Percentiles rank a stretch among this genome's conserved stretches.
Conservation (phyloP, 2,888 invertebrate species). For the Hofmannophila pseudospretella region DNA sequence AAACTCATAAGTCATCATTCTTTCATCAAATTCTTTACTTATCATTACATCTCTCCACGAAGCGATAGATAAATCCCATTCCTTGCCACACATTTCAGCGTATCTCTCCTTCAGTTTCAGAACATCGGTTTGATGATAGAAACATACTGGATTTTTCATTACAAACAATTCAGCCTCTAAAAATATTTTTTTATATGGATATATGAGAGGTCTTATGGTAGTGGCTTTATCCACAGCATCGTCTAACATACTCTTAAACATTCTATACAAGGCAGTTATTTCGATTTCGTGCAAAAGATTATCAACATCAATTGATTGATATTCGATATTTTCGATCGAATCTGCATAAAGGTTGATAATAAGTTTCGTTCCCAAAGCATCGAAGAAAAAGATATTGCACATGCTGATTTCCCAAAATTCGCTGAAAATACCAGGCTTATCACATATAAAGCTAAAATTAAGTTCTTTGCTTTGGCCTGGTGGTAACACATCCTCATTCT, state of each 20-base stretch:
- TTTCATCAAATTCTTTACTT: slow-evolving; percentile 47
- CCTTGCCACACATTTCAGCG: slow-evolving; percentile 37
- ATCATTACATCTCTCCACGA: slow-evolving; percentile 59
- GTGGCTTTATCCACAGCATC: slow-evolving; percentile 36
- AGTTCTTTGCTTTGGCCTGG: slow-evolving; percentile 68
- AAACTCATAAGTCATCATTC: slow-evolving; percentile 51
- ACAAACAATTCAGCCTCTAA: slow-evolving; percentile 59
- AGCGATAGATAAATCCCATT: slow-evolving; percentile 55
- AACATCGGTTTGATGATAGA: slow-evolving; percentile 65
- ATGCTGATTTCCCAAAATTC: slow-evolving; percentile 73
- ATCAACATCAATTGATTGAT: slow-evolving; percentile 23
- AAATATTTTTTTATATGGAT: slow-evolving; percentile 54
- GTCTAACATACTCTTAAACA: slow-evolving; percentile 32
- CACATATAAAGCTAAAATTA: slow-evolving; percentile 65
- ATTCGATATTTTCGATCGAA: slow-evolving; percentile 38
- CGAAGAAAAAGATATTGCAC: slow-evolving; percentile 56
- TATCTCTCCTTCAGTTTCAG: slow-evolving; percentile 44
- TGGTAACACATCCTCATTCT: slow-evolving; percentile 69
- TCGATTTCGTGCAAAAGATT: slow-evolving; percentile 16
- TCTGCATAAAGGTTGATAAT: slow-evolving; percentile 52
- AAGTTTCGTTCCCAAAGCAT: slow-evolving; percentile 39
- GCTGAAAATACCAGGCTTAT: slow-evolving; percentile 45
- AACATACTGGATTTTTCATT: slow-evolving; percentile 64
- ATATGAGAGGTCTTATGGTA: slow-evolving; percentile 38
- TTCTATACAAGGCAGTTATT: slow-evolving; percentile 33